Percentiles rank a stretch among this genome's conserved stretches.
Conservation (phyloP, 2,113 vertebrate genomes). For the Forbesichthys papilliferus region DNA sequence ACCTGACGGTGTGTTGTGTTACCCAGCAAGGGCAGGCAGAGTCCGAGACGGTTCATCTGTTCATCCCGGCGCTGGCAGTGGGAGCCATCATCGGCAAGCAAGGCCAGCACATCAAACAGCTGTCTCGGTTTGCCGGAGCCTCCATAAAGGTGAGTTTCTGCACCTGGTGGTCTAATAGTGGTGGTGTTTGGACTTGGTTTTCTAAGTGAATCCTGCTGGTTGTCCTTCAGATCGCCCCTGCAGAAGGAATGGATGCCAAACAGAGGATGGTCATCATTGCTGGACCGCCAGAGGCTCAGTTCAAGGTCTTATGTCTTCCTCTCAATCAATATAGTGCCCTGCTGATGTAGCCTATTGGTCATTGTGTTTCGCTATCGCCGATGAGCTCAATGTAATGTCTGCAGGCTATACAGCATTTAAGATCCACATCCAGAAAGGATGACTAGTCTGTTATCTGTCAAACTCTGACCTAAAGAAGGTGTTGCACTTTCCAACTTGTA, state of each 20-base stretch:
- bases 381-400: no score
- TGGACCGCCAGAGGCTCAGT: constrained; percentile 97
- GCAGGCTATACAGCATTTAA: no score
- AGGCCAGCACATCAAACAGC: constrained; percentile 99
- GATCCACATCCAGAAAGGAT: no score
- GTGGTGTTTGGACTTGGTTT: not conserved
- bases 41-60: constrained; percentile 95
- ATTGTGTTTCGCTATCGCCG: no score
- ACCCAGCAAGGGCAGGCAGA: constrained; percentile 81
- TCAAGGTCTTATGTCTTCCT: constrained; percentile 81
- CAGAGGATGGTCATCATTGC: constrained; percentile 95
- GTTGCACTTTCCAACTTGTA: no score
- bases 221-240: constrained; percentile 87
- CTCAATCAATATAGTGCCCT: not conserved
- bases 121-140: constrained; percentile 95
- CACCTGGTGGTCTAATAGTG: not conserved
- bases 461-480: no score
- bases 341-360: no score
- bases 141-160: constrained; percentile 89
- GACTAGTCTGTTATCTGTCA: no score
- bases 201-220: not conserved
- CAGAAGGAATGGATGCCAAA: constrained; percentile 92
- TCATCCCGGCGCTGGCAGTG: constrained; percentile 94
- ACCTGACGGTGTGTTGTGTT: constrained; percentile 5
- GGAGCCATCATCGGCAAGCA: constrained; percentile 99